These are phyloP conservation scores for Neodiprion virginianus DNA, from an alignment of 1,140 invertebrate species.

Conservation along the genomic window DNA sequence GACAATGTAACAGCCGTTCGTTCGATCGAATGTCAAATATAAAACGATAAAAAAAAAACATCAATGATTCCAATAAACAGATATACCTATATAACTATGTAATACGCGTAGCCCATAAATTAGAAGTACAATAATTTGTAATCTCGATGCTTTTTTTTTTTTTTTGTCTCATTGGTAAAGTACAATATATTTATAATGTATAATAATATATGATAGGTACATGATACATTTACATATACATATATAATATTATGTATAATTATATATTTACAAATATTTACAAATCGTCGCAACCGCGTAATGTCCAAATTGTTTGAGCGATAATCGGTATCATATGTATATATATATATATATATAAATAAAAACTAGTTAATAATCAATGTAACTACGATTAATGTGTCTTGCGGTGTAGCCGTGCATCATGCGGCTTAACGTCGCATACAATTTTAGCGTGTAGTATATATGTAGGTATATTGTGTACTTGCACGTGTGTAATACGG, in stretches of 20 bases:
- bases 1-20: no score
- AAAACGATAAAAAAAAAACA: no score
- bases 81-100: no score
- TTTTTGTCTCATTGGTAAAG: neutral
- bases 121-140: no score
- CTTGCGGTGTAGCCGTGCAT: neutral
- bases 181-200: neutral
- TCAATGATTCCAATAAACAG: no score
- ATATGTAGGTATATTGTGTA: neutral
- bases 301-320: neutral
- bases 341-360: neutral
- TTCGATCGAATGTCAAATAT: no score
- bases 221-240: neutral
- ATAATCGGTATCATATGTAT: neutral
- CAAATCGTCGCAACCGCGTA: slow-evolving; percentile 29
- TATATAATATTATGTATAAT: slow-evolving; percentile 36
- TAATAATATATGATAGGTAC: neutral
- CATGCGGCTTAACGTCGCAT: neutral
- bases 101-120: no score
- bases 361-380: neutral
- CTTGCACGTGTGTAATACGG: neutral
- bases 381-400: neutral
- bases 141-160: neutral
- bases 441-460: neutral
- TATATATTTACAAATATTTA: slow-evolving; percentile 59